Conservation (phyloP, 2,113 vertebrate species). For the Oplegnathus fasciatus region DNA sequence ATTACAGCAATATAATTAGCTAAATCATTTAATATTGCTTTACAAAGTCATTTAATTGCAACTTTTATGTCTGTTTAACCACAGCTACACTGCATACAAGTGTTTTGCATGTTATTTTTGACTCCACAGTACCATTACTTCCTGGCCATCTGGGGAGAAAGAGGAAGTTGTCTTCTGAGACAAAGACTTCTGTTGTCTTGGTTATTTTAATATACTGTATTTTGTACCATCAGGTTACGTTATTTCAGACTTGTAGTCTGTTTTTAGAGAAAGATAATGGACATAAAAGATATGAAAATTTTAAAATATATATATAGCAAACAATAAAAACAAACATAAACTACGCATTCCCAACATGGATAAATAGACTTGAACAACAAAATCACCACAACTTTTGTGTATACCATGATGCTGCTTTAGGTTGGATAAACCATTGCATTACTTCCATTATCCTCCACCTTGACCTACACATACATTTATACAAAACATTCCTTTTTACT, state of each 20-base stretch:
- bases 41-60: background rate
- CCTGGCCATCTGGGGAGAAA: conserved; percentile 83
- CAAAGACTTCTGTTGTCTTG: conserved; percentile 27
- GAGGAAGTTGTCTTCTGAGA: conserved; percentile 81
- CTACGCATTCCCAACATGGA: too few relatives aligned
- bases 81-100: conserved; percentile 10
- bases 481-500: background rate
- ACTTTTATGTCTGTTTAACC: conserved; percentile 18
- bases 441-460: background rate
- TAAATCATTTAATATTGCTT: background rate
- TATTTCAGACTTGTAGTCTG: background rate
- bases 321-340: background rate
- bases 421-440: background rate
- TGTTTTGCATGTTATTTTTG: conserved; percentile 81
- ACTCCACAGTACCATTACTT: conserved; percentile 64
- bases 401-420: background rate
- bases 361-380: background rate
- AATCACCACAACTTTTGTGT: background rate
- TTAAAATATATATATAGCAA: background rate
- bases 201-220: background rate
- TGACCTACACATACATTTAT: background rate
- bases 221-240: background rate
- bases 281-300: background rate
- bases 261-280: background rate
- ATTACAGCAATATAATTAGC: background rate